These are phyloP conservation scores for Drosophila multiciliata DNA, from an alignment of 2,888 invertebrate genomes.

Conservation along the genomic window DNA sequence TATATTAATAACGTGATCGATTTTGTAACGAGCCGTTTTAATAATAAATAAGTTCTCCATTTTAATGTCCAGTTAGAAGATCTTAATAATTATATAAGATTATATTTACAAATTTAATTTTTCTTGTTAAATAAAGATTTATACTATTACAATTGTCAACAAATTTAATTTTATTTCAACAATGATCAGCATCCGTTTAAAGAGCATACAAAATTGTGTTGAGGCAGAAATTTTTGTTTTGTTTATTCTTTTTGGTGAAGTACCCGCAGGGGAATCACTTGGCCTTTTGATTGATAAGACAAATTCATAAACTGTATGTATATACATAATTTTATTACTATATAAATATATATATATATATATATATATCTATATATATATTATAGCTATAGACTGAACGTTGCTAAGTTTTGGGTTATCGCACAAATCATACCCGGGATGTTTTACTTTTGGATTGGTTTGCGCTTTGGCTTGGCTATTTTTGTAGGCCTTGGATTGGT, in stretches of 20 bases:
- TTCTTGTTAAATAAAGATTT: neutral
- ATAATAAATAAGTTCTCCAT: neutral
- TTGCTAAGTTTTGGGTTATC: neutral
- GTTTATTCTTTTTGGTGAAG: conserved; percentile 32
- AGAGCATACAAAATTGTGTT: conserved; percentile 19
- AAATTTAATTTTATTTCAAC: neutral
- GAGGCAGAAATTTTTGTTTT: neutral
- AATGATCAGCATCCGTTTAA: neutral
- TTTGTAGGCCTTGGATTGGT: neutral
- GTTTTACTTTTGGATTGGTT: conserved; percentile 39
- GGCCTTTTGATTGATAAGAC: conserved; percentile 37
- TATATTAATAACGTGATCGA: neutral
- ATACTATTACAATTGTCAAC: neutral
- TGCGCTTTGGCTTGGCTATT: conserved; percentile 4
- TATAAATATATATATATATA: too few species aligned
- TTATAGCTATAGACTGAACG: conserved; percentile 25
- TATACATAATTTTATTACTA: conserved; percentile 24
- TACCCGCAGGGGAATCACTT: conserved; percentile 57
- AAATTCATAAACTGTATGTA: conserved; percentile 1
- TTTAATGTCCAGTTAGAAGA: neutral
- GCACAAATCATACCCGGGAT: neutral
- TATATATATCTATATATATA: conserved; percentile 8
- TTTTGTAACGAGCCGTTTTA: neutral
- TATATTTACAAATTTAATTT: neutral
- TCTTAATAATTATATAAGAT: neutral